phyloP scores from a whole-genome alignment of 1,140 invertebrate species.

The Diplogasteroides magnus region DNA sequence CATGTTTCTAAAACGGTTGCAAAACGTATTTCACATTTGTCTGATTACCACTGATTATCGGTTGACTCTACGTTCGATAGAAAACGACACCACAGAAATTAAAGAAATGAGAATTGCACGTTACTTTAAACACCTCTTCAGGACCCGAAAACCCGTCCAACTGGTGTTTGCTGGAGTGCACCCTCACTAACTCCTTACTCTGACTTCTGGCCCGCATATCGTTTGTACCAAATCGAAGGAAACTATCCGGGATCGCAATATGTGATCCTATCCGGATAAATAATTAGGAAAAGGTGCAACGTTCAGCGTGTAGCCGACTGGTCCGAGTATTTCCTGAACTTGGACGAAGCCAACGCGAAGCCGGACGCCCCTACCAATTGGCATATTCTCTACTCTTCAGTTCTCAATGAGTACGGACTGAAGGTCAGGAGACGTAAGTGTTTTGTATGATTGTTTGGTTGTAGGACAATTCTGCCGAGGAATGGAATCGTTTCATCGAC shows the following conservation, averaged over 20 bases:
- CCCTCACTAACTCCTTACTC: conserved; percentile 53
- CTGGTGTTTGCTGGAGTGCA: conserved; percentile 34
- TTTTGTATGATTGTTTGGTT: conserved; percentile 4
- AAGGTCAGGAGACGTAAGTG: no score
- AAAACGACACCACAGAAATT: background rate
- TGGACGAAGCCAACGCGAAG: conserved; percentile 37
- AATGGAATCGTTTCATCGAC: conserved; percentile 26
- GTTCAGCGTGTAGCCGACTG: conserved; percentile 41
- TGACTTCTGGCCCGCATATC: conserved; percentile 85
- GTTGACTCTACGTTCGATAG: conserved; percentile 5
- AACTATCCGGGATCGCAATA: conserved; percentile 43
- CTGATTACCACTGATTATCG: background rate
- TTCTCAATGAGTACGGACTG: conserved; percentile 26
- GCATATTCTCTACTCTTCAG: conserved; percentile 29
- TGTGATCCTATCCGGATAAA: conserved; percentile 23
- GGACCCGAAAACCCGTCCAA: conserved; percentile 36
- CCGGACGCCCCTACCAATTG: conserved; percentile 12
- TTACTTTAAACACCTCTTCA: conserved; percentile 3
- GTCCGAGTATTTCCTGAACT: conserved; percentile 42
- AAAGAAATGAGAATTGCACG: background rate
- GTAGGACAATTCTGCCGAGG: conserved; percentile 2
- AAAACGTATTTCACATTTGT: background rate
- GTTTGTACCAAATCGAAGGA: conserved; percentile 91
- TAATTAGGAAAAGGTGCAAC: background rate
- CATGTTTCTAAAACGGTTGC: background rate